phyloP scores from a whole-genome alignment of 1,140 invertebrate genomes.

The Triops cancriformis region DNA sequence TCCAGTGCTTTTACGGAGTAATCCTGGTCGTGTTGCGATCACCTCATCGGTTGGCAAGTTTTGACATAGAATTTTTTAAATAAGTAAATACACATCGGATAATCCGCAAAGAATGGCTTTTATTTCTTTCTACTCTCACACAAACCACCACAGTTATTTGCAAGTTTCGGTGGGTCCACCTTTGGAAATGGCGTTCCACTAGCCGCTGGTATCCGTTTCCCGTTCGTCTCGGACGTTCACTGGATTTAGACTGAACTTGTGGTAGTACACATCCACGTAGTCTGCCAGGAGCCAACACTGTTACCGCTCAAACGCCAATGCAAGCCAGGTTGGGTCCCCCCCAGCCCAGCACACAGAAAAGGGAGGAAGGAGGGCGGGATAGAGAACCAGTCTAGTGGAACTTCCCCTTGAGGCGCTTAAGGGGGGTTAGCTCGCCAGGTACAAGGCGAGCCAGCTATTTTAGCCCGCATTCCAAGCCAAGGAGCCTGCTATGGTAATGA shows the following conservation, averaged over 20 bases:
- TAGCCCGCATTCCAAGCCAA: conserved; percentile 3
- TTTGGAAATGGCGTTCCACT: not conserved
- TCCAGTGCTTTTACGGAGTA: not conserved
- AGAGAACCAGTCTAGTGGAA: not conserved
- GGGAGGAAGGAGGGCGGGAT: not conserved
- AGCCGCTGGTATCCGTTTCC: not conserved
- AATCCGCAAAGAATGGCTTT: not conserved
- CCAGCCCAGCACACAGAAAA: not conserved
- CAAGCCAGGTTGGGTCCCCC: not conserved
- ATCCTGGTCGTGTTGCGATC: not conserved
- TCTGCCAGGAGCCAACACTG: not conserved
- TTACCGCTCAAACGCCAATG: not conserved
- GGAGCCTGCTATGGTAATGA: conserved; percentile 5
- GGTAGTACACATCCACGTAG: not conserved
- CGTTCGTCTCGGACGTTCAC: conserved; percentile 12
- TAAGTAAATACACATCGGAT: not conserved
- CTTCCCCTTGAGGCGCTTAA: not conserved
- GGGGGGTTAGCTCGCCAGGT: not conserved
- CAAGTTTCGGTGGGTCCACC: not conserved
- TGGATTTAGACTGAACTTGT: conserved; percentile 5
- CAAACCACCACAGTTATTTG: not conserved
- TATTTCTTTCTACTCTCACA: not conserved
- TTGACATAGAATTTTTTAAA: not conserved
- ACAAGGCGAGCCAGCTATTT: not conserved
- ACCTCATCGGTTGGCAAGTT: not conserved